Conservation (phyloP, 2,113 vertebrate species). For the Epinephelus cyanopodus region DNA sequence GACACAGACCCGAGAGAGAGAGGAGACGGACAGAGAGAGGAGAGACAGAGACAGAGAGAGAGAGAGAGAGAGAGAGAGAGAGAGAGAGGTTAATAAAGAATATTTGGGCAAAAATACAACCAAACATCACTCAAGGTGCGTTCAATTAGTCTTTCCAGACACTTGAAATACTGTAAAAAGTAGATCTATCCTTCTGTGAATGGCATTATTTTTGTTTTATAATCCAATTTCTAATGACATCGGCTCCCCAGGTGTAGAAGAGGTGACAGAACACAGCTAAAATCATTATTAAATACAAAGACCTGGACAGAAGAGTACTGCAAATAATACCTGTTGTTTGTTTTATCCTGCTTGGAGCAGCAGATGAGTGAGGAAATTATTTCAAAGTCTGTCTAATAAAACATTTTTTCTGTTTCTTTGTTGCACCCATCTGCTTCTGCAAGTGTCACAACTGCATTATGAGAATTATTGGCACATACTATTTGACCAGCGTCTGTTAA, state of each 20-base stretch:
- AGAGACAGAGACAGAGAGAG: slow-evolving; percentile 26
- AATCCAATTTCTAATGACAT: slow-evolving; percentile 28
- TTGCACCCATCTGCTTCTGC: slow-evolving; percentile 10
- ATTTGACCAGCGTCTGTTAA: slow-evolving; percentile 59
- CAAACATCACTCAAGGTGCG: slow-evolving; percentile 60
- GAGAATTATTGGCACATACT: slow-evolving; percentile 53
- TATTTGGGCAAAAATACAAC: slow-evolving; percentile 54
- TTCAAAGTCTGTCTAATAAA: neutral
- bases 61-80: slow-evolving; percentile 21
- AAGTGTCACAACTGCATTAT: neutral
- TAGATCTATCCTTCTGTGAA: slow-evolving; percentile 9
- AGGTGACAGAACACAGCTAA: slow-evolving; percentile 49
- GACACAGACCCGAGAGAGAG: slow-evolving; percentile 61
- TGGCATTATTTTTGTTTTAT: slow-evolving; percentile 16
- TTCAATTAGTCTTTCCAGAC: slow-evolving; percentile 59
- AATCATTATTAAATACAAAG: slow-evolving; percentile 69
- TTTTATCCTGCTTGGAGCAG: slow-evolving; percentile 28
- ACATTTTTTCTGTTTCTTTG: neutral
- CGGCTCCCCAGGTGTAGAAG: slow-evolving; percentile 27
- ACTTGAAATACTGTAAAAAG: slow-evolving; percentile 51
- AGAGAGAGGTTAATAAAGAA: slow-evolving; percentile 58
- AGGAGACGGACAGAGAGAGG: slow-evolving; percentile 17
- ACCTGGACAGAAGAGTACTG: slow-evolving; percentile 50
- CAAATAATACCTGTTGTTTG: slow-evolving; percentile 43
- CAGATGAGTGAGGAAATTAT: neutral